Evolutionary conservation across 2,797 vertebrate genomes (phyloP), one percentile per base, ranked within the genome.

Genomic region (Syndactyla subalaris): DNA sequence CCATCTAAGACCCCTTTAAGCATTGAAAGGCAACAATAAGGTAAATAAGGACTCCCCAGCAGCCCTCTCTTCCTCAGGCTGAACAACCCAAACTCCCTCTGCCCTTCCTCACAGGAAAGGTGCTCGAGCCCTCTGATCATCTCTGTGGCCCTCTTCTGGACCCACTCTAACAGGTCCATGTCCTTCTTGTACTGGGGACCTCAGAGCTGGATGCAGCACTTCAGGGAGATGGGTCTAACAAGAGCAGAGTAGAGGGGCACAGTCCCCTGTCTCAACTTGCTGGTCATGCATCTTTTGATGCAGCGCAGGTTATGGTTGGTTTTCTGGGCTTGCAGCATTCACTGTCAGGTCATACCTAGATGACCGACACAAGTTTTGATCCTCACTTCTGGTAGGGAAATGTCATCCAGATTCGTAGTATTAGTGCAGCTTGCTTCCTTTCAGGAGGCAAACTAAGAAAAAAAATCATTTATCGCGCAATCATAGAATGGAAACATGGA

Each of bases 11-110:
- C 4, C 6, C 6, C 20, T 83, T 59, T 29, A 83, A 38, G 4
- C 52, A 62, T 0, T n/a, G 6, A 49, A 80, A 70, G 16, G 27
- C 7, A 5, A 32, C 14, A 48, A 5, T 26, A 49, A 36, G 9
- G 30, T 30, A 54, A 65, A 4, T 30, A 66, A 58, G 7, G 17
- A 4, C 22, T 58, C 22, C 20, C 9, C 0, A 0, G 11, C 19
- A 70, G 6, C 34, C 10, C 30, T 46, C 17, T 65, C 30, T 66
- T 57, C 48, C 67, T 41, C 34, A 68, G 39, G 26, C 7, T 38
- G 16, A 83, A 68, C 2, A 41, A 36, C 3, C 0, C 2, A 26
- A 79, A 12, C 22, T 66, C 39, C 39, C 36, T 34, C 26, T 43
- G 18, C 9, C 29, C 34, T 5, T 57, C 23, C 9, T 73, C 27